phyloP scores from a whole-genome alignment of 1,140 invertebrate genomes.

The Hydropsyche tenuis region DNA sequence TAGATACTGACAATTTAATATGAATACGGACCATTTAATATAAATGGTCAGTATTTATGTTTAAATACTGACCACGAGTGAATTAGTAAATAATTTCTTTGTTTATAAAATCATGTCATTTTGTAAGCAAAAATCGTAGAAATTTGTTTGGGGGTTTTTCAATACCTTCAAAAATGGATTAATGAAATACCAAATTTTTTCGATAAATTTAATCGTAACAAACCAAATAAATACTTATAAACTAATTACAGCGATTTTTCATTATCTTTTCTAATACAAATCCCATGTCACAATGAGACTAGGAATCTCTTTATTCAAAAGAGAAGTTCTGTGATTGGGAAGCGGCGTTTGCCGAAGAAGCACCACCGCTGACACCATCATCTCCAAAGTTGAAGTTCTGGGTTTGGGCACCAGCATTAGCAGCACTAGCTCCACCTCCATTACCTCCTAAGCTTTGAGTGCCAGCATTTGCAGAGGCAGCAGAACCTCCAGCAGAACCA shows the following conservation, averaged over 20 bases:
- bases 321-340: constrained; percentile 43
- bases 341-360: constrained; percentile 26
- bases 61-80: no score
- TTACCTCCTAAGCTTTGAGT: not conserved
- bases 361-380: constrained; percentile 21
- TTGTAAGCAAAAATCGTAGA: no score
- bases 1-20: no score
- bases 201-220: constrained; percentile 39
- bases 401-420: constrained; percentile 40
- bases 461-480: constrained; percentile 22
- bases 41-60: no score
- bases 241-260: constrained; percentile 33
- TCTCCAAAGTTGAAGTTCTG: constrained; percentile 35
- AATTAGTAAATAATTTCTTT: no score
- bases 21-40: no score
- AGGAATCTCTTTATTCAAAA: constrained; percentile 11
- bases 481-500: constrained; percentile 9
- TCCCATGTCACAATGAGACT: not conserved
- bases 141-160: no score
- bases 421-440: constrained; percentile 7
- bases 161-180: no score
- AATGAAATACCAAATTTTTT: no score
- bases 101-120: no score
- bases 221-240: constrained; percentile 38
- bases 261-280: not conserved